phyloP scores from a whole-genome alignment of 2,797 vertebrate species.

The Sebastes hubbsi region DNA sequence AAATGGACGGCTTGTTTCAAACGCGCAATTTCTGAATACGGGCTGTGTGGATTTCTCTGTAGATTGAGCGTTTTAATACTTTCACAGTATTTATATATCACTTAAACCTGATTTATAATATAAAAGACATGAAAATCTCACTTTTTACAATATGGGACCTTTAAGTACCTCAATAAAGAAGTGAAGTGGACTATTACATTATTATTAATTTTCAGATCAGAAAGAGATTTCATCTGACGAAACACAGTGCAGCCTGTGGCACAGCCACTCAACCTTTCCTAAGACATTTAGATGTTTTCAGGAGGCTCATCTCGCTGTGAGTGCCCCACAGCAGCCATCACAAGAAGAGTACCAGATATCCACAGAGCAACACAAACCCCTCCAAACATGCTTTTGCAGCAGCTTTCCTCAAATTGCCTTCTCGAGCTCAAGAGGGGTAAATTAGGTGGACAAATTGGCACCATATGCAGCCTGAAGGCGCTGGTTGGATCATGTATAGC shows the following conservation, averaged over 20 bases:
- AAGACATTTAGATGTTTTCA: constrained; percentile 5
- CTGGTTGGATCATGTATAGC: not conserved
- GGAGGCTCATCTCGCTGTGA: constrained; percentile 15
- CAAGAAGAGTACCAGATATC: constrained; percentile 10
- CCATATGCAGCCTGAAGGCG: constrained; percentile 7
- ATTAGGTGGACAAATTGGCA: constrained; percentile 48
- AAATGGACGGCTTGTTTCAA: too few relatives aligned
- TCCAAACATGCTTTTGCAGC: constrained; percentile 24
- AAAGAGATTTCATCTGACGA: not conserved
- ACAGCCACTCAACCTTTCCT: not conserved
- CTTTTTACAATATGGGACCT: not conserved
- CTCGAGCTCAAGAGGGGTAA: constrained; percentile 10
- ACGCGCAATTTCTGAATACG: too few relatives aligned
- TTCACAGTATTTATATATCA: too few relatives aligned
- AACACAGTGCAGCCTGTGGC: not conserved
- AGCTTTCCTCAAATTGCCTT: constrained; percentile 31
- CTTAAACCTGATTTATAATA: too few relatives aligned
- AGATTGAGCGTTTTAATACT: too few relatives aligned
- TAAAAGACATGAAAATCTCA: too few relatives aligned
- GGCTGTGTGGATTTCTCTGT: too few relatives aligned
- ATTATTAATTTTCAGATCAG: not conserved
- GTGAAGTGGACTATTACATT: not conserved
- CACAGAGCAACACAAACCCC: constrained; percentile 9
- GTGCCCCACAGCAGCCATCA: constrained; percentile 19
- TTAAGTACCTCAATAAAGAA: not conserved